Conservation (phyloP, 2,888 invertebrate genomes). For the Andricus curvator region DNA sequence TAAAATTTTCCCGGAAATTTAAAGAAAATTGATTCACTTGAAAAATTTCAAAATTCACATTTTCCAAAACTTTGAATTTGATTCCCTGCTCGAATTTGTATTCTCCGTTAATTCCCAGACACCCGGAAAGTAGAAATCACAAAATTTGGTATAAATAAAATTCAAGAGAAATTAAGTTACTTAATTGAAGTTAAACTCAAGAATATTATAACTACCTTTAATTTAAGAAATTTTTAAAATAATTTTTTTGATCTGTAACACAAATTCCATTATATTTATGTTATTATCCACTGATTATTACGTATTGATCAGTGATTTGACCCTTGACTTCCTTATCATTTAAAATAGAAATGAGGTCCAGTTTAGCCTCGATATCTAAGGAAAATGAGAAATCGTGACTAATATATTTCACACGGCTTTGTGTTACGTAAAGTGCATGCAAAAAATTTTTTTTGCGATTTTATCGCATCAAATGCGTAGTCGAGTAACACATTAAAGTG, state of each 20-base stretch:
- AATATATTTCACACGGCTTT: background rate
- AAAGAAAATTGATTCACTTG: too few relatives aligned
- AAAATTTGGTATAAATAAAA: too few relatives aligned
- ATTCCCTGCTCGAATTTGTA: too few relatives aligned
- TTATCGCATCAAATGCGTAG: background rate
- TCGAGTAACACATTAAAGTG: background rate
- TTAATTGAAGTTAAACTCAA: too few relatives aligned
- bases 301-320: slow-evolving; percentile 1
- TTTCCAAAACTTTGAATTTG: too few relatives aligned
- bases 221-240: background rate
- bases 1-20: too few relatives aligned
- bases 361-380: background rate
- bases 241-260: background rate
- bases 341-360: background rate
- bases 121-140: too few relatives aligned
- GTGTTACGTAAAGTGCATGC: background rate
- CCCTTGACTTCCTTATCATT: background rate
- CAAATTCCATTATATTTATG: background rate
- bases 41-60: too few relatives aligned
- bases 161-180: too few relatives aligned
- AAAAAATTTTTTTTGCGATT: background rate
- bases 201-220: too few relatives aligned
- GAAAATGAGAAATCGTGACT: background rate
- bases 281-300: background rate
- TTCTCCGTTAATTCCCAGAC: too few relatives aligned